Evolutionary conservation across 1,140 invertebrate species (phyloP).

Genomic region (Trinorchestia longiramus): DNA sequence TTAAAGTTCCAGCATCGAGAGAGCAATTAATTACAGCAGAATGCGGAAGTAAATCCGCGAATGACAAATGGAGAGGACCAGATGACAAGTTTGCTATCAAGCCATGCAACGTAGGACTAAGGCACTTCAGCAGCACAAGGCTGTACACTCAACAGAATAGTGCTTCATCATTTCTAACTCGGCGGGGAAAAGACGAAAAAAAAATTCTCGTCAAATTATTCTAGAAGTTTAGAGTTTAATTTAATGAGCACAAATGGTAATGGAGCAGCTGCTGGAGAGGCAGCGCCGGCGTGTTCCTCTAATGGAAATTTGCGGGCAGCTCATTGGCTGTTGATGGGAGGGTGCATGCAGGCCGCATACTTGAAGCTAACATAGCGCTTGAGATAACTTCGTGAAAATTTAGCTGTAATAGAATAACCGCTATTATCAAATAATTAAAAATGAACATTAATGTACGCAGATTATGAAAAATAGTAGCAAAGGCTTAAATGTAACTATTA

Average conservation of each 20-base stretch:
- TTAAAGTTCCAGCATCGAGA: background rate
- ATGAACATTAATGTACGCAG: background rate
- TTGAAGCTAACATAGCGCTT: background rate
- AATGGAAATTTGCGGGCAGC: slow-evolving; percentile 7
- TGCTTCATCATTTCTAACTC: slow-evolving; percentile 18
- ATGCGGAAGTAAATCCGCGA: background rate
- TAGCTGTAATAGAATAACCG: background rate
- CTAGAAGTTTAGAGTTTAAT: slow-evolving; percentile 6
- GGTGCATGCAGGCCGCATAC: background rate
- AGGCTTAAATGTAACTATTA: background rate
- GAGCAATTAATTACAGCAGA: background rate
- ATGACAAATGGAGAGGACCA: background rate
- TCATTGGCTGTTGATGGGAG: slow-evolving; percentile 1
- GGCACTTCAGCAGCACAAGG: background rate
- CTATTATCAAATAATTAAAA: background rate
- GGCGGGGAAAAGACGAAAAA: background rate
- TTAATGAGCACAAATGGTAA: slow-evolving; percentile 30
- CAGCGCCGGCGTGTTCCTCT: background rate
- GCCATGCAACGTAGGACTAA: background rate
- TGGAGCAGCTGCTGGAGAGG: slow-evolving; percentile 2
- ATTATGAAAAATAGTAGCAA: background rate
- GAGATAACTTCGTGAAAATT: background rate
- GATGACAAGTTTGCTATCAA: background rate
- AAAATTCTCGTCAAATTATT: slow-evolving; percentile 24
- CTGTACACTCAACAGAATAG: background rate